Percentiles rank a stretch among this genome's conserved stretches.
These are phyloP conservation scores for Tridacna gigas DNA, from an alignment of 2,888 invertebrate genomes.

Conservation along the genomic window DNA sequence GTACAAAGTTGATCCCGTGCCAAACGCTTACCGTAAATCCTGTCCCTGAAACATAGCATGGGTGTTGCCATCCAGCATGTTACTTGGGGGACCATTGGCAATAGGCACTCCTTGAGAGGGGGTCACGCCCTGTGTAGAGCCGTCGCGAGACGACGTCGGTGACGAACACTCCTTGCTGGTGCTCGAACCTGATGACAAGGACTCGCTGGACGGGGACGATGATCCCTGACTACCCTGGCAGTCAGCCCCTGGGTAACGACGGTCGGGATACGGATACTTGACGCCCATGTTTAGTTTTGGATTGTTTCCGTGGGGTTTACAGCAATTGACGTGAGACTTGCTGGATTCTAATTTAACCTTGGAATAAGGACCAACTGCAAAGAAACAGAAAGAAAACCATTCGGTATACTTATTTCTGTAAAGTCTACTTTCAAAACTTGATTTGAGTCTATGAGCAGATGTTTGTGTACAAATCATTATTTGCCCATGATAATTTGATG, in stretches of 20 bases:
- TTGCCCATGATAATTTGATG: too few relatives aligned
- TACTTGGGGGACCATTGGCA: background rate
- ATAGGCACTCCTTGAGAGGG: slow-evolving; percentile 8
- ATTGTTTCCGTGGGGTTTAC: slow-evolving; percentile 49
- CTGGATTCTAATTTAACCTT: slow-evolving; percentile 71
- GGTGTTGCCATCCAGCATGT: slow-evolving; percentile 3
- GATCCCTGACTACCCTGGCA: slow-evolving; percentile 64
- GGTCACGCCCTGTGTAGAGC: background rate
- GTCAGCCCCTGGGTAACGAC: slow-evolving; percentile 36
- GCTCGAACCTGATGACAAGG: slow-evolving; percentile 65
- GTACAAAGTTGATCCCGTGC: too few relatives aligned
- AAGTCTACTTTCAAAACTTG: too few relatives aligned
- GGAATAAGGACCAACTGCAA: slow-evolving; percentile 69
- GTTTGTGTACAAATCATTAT: too few relatives aligned
- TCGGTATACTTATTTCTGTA: too few relatives aligned
- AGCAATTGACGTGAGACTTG: slow-evolving; percentile 54
- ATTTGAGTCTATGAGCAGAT: too few relatives aligned
- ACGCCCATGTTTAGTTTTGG: slow-evolving; percentile 38
- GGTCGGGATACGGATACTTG: slow-evolving; percentile 55
- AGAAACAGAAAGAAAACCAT: background rate
- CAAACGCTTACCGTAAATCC: slow-evolving; percentile 49
- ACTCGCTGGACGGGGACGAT: slow-evolving; percentile 59
- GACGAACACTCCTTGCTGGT: slow-evolving; percentile 48
- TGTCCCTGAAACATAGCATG: slow-evolving; percentile 49
- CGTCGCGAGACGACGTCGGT: slow-evolving; percentile 26